Conservation (phyloP, 2,888 invertebrate genomes). For the Malacosoma neustria region DNA sequence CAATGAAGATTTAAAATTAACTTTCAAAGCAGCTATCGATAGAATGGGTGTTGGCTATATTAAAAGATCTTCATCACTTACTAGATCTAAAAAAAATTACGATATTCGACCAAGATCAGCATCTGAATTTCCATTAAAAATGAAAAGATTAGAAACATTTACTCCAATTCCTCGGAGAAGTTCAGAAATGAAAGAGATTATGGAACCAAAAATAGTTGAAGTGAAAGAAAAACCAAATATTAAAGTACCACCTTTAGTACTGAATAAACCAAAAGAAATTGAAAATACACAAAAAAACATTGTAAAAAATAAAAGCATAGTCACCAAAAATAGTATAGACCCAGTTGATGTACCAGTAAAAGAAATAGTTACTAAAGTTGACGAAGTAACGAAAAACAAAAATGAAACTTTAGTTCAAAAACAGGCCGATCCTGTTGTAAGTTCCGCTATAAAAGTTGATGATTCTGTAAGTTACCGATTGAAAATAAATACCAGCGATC, state of each 20-base stretch:
- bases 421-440: background rate
- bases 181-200: background rate
- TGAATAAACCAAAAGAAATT: no score
- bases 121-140: conserved; percentile 1
- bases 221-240: background rate
- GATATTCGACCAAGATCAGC: conserved; percentile 3
- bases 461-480: conserved; percentile 57
- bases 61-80: conserved; percentile 17
- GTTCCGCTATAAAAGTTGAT: conserved; percentile 18
- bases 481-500: conserved; percentile 55
- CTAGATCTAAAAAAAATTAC: conserved; percentile 4
- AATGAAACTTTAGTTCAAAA: conserved; percentile 2
- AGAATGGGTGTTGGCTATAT: conserved; percentile 39
- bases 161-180: background rate
- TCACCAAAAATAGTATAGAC: conserved; percentile 1
- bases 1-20: conserved; percentile 47
- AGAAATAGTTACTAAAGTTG: background rate
- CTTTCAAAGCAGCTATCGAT: conserved; percentile 53
- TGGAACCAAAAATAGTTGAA: background rate
- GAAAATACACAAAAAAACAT: background rate
- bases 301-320: background rate
- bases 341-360: background rate
- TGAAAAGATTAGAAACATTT: background rate
- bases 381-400: conserved; percentile 1
- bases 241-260: no score